A percentile compares a stretch with the other conserved stretches of the same genome.
These are phyloP conservation scores for Orientallactaga bullata DNA, from an alignment of 2,113 vertebrate species.

Conservation along the genomic window DNA sequence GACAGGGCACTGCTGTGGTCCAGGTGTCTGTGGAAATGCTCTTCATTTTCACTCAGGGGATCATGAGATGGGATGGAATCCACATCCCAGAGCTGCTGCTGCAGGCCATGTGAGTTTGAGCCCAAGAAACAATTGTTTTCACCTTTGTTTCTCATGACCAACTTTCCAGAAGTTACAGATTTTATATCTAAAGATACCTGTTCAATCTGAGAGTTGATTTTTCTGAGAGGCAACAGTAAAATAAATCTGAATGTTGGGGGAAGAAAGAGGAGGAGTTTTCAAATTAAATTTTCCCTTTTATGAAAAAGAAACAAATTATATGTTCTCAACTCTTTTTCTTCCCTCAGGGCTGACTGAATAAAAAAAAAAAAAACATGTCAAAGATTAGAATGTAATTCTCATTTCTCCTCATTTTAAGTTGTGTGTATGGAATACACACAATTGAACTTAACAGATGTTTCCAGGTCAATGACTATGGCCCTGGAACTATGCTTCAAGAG, in stretches of 20 bases:
- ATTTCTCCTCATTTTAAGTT: not conserved
- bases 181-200: not conserved
- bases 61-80: accelerated
- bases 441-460: not conserved
- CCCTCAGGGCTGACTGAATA: not conserved
- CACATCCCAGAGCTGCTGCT: not conserved
- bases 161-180: not conserved
- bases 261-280: not conserved
- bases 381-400: not conserved
- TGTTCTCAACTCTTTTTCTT: constrained; percentile 7
- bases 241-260: not conserved
- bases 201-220: not conserved
- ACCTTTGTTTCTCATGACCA: not conserved
- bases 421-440: accelerated
- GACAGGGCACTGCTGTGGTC: not conserved
- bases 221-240: not conserved
- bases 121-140: not conserved
- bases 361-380: not conserved
- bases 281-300: not conserved
- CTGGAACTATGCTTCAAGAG: no score
- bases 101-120: not conserved
- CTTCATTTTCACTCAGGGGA: not conserved
- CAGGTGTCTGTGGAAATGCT: not conserved
- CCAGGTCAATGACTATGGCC: not conserved
- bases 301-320: not conserved